These are phyloP conservation scores for Xenops minutus DNA, from an alignment of 2,797 vertebrate species.

Conservation along the genomic window DNA sequence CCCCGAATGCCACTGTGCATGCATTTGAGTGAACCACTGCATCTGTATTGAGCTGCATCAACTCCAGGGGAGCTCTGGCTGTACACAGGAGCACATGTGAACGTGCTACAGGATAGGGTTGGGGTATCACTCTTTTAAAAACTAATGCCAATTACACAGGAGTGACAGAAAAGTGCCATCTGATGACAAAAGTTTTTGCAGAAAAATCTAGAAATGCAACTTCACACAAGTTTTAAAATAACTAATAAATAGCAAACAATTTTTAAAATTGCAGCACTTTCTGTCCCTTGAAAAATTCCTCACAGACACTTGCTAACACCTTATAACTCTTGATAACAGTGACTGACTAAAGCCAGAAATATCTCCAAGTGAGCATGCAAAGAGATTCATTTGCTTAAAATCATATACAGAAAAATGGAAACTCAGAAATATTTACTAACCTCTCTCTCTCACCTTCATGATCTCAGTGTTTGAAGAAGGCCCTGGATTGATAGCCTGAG, in stretches of 20 bases:
- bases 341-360: background rate
- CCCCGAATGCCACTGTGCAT: background rate
- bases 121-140: background rate
- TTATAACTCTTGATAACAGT: background rate
- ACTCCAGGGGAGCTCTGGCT: background rate
- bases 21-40: background rate
- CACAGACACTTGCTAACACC: background rate
- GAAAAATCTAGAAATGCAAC: background rate
- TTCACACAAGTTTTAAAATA: background rate
- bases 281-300: background rate
- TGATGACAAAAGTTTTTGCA: background rate
- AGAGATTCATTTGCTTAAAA: background rate
- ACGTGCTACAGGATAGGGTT: background rate
- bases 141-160: background rate
- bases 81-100: rapidly evolving
- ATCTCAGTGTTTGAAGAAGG: background rate
- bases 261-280: background rate
- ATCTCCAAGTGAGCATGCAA: background rate
- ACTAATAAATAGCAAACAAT: background rate
- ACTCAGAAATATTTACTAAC: background rate
- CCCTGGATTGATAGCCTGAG: background rate
- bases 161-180: background rate
- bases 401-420: background rate
- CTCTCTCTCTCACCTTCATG: background rate
- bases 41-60: background rate